Conservation (phyloP, 2,797 vertebrate species). For the Silurus aristotelis region DNA sequence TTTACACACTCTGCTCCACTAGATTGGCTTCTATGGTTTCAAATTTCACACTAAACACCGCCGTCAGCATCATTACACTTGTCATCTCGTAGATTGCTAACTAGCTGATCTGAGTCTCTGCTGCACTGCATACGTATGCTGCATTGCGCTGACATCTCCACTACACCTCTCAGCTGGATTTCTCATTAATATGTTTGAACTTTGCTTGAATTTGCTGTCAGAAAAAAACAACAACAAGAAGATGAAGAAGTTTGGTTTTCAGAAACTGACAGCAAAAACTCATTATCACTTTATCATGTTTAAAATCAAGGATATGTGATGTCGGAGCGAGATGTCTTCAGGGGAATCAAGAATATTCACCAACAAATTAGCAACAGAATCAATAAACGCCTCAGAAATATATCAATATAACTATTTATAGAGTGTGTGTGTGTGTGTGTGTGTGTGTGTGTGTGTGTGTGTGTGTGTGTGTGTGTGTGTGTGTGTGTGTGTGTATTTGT, state of each 20-base stretch:
- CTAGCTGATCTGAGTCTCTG: not conserved
- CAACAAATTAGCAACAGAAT: not conserved
- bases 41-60: not conserved
- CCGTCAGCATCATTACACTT: not conserved
- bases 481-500: not conserved
- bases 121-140: not conserved
- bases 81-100: not conserved
- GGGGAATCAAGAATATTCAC: not conserved
- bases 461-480: conserved; percentile 2
- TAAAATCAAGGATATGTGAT: not conserved
- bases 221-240: too few relatives aligned
- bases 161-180: not conserved
- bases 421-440: not conserved
- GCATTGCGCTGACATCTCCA: not conserved
- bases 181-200: conserved; percentile 7
- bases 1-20: not conserved
- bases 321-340: not conserved
- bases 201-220: not conserved
- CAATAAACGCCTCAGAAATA: not conserved
- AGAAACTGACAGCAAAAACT: not conserved
- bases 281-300: not conserved
- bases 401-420: not conserved
- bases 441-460: conserved; percentile 21
- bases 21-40: not conserved
- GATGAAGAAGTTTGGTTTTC: not conserved